Conservation (phyloP, 2,888 invertebrate genomes). For the Tetanocera ferruginea region DNA sequence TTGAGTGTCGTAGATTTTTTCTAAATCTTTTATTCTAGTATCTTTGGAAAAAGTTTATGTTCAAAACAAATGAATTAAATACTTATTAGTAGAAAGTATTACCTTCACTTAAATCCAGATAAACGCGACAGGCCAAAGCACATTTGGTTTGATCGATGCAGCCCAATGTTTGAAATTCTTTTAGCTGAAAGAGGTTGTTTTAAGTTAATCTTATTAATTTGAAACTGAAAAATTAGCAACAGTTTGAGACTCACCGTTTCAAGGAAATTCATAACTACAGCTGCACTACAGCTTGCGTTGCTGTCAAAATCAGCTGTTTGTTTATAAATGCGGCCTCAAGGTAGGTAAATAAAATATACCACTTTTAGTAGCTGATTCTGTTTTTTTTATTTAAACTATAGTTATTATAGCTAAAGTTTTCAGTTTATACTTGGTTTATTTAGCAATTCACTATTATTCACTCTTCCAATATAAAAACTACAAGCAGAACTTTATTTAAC, state of each 20-base stretch:
- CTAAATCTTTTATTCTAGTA: slow-evolving; percentile 46
- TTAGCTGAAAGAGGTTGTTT: slow-evolving; percentile 46
- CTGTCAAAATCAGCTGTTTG: slow-evolving; percentile 28
- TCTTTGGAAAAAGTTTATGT: slow-evolving; percentile 42
- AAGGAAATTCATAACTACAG: slow-evolving; percentile 34
- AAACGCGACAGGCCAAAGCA: slow-evolving; percentile 71
- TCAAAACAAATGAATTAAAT: background rate
- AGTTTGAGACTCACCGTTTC: slow-evolving; percentile 34
- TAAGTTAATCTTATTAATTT: too few relatives aligned
- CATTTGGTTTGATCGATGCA: slow-evolving; percentile 70
- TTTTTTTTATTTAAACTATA: background rate
- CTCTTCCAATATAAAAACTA: background rate
- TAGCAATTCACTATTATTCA: too few relatives aligned
- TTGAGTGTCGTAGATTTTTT: slow-evolving; percentile 50
- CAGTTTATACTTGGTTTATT: too few relatives aligned
- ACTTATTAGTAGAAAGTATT: too few relatives aligned
- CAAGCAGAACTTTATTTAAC: background rate
- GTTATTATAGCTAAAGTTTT: too few relatives aligned
- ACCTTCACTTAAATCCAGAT: slow-evolving; percentile 74
- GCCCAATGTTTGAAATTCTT: slow-evolving; percentile 69
- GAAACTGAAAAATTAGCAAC: slow-evolving; percentile 25
- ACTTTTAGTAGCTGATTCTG: background rate
- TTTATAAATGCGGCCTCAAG: background rate
- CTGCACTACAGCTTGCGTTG: background rate
- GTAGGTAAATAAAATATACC: background rate